Conservation (phyloP, 2,888 invertebrate genomes). For the Cetonia aurata region DNA sequence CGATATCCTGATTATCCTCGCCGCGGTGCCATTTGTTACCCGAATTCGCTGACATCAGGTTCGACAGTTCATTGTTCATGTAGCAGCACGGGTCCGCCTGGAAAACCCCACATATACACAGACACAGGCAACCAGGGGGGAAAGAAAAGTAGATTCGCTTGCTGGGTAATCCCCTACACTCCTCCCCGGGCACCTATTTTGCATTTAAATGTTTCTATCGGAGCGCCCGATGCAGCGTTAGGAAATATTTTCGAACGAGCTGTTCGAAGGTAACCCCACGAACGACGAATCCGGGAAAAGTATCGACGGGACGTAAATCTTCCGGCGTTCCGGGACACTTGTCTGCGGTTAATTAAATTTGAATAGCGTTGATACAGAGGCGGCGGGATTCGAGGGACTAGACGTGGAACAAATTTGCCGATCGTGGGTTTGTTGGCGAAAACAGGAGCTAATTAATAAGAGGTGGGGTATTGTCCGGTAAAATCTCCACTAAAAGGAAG, state of each 20-base stretch:
- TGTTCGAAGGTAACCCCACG: constrained; percentile 16
- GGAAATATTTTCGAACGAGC: constrained; percentile 28
- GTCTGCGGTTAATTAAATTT: constrained; percentile 39
- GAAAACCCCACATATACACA: no score
- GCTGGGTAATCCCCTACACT: neutral
- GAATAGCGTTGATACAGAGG: constrained; percentile 35
- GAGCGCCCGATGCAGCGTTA: neutral
- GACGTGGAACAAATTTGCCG: constrained; percentile 28
- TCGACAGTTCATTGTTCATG: constrained; percentile 67
- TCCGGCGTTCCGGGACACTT: constrained; percentile 38
- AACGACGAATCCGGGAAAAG: constrained; percentile 13
- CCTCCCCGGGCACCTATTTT: constrained; percentile 15
- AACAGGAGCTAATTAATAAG: constrained; percentile 22
- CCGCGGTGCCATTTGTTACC: constrained; percentile 62
- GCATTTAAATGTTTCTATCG: constrained; percentile 30
- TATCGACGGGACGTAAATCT: constrained; percentile 39
- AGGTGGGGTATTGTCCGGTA: no score
- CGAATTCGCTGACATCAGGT: constrained; percentile 66
- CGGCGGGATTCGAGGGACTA: neutral
- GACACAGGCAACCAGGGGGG: no score
- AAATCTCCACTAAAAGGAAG: no score
- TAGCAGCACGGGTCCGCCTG: constrained; percentile 55
- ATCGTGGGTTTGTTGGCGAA: constrained; percentile 5
- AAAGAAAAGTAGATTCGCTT: no score
- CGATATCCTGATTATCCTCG: constrained; percentile 62